phyloP scores from a whole-genome alignment of 2,888 invertebrate species.

The Erpobdella octoculata region DNA sequence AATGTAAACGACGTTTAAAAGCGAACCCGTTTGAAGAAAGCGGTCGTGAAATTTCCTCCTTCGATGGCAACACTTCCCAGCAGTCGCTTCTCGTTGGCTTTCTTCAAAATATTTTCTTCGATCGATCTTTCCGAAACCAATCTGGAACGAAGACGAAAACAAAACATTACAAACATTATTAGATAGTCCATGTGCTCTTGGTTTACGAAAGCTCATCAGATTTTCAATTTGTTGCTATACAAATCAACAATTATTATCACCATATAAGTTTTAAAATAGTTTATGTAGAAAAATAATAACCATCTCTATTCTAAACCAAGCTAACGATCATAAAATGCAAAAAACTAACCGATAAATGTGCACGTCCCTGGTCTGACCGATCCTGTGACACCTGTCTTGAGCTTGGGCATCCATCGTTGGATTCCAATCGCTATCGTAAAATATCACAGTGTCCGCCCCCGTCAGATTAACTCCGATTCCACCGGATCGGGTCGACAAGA shows the following conservation, averaged over 20 bases:
- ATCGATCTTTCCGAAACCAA: conserved; percentile 92
- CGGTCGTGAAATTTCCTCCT: conserved; percentile 94
- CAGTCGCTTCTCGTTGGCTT: conserved; percentile 94
- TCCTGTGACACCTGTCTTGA: conserved; percentile 75
- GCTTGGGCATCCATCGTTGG: conserved; percentile 97
- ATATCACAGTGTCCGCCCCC: conserved; percentile 96
- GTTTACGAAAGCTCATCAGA: no score
- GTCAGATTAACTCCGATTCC: conserved; percentile 93
- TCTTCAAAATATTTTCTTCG: conserved; percentile 97
- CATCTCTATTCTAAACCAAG: no score
- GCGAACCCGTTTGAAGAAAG: conserved; percentile 76
- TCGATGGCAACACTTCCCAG: conserved; percentile 95
- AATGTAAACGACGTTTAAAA: not conserved
- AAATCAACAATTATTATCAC: no score
- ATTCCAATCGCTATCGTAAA: conserved; percentile 99
- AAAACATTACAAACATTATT: no score
- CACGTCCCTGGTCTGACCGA: conserved; percentile 97
- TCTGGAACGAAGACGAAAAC: no score
- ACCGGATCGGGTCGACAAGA: conserved; percentile 91
- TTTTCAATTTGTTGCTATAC: no score
- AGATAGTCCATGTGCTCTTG: no score
- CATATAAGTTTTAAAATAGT: not conserved
- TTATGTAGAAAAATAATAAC: no score
- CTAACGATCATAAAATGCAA: not conserved
- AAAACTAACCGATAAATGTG: conserved; percentile 72